phyloP scores from a whole-genome alignment of 2,888 invertebrate species.

The Aethes cnicana region DNA sequence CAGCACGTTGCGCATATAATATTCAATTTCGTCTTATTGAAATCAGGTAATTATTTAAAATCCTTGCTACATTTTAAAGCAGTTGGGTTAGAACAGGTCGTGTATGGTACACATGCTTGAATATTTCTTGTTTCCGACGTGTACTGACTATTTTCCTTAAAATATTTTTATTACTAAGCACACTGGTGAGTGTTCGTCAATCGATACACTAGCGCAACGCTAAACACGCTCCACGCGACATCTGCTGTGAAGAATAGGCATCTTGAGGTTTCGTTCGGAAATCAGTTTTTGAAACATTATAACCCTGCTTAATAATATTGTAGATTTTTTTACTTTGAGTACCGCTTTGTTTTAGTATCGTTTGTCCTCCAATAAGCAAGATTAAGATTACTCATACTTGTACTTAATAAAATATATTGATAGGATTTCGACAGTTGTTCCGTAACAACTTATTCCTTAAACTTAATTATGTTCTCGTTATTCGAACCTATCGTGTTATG shows the following conservation, averaged over 20 bases:
- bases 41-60: conserved; percentile 9
- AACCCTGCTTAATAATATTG: no score
- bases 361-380: no score
- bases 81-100: background rate
- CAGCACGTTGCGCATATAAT: conserved; percentile 37
- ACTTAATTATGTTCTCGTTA: no score
- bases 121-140: background rate
- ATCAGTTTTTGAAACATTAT: conserved; percentile 10
- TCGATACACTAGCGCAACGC: conserved; percentile 78
- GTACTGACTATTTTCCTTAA: conserved; percentile 31
- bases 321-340: no score
- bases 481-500: no score
- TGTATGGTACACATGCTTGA: background rate
- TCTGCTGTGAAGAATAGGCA: conserved; percentile 46
- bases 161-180: conserved; percentile 62
- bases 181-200: conserved; percentile 57
- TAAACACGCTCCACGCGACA: conserved; percentile 59
- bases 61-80: background rate
- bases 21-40: conserved; percentile 9
- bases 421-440: no score
- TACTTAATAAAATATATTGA: no score
- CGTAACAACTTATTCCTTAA: no score
- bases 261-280: conserved; percentile 26
- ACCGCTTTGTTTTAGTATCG: no score
- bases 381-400: no score